phyloP scores from a whole-genome alignment of 1,140 invertebrate species.

The Aethina tumida region DNA sequence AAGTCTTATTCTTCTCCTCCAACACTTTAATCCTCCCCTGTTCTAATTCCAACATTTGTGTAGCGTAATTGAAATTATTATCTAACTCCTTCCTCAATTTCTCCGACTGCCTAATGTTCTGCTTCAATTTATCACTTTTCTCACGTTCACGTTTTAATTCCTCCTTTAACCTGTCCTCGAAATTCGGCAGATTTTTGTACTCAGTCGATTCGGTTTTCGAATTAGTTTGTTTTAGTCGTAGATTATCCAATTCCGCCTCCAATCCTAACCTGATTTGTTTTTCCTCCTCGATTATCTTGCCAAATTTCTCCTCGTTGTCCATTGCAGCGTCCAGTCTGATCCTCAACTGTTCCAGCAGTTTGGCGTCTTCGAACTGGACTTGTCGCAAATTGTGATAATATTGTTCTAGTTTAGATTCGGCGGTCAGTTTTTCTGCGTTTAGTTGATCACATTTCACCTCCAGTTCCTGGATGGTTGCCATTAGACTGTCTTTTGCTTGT shows the following conservation, averaged over 20 bases:
- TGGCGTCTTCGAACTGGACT: constrained; percentile 48
- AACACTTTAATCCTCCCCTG: constrained; percentile 45
- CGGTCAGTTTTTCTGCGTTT: no score
- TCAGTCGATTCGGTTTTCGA: constrained; percentile 27
- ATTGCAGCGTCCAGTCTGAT: constrained; percentile 48
- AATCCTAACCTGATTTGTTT: constrained; percentile 43
- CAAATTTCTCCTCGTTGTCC: constrained; percentile 50
- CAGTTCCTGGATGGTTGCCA: constrained; percentile 21
- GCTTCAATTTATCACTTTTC: constrained; percentile 35
- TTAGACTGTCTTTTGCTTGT: constrained; percentile 28
- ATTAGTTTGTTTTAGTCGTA: constrained; percentile 10
- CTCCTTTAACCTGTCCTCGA: constrained; percentile 38
- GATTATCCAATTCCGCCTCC: constrained; percentile 38
- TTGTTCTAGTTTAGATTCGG: no score
- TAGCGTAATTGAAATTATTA: constrained; percentile 39
- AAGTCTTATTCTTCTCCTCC: constrained; percentile 33
- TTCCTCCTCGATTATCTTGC: constrained; percentile 44
- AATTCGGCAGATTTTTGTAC: constrained; percentile 24
- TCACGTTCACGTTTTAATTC: constrained; percentile 41
- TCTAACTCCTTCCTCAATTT: constrained; percentile 16
- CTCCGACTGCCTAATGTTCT: constrained; percentile 19
- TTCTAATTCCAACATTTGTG: constrained; percentile 44
- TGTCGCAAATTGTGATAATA: no score
- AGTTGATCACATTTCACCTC: no score
- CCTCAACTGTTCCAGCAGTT: constrained; percentile 50